These are phyloP conservation scores for Spilogale gracilis DNA, from an alignment of 2,113 vertebrate genomes.

Conservation along the genomic window DNA sequence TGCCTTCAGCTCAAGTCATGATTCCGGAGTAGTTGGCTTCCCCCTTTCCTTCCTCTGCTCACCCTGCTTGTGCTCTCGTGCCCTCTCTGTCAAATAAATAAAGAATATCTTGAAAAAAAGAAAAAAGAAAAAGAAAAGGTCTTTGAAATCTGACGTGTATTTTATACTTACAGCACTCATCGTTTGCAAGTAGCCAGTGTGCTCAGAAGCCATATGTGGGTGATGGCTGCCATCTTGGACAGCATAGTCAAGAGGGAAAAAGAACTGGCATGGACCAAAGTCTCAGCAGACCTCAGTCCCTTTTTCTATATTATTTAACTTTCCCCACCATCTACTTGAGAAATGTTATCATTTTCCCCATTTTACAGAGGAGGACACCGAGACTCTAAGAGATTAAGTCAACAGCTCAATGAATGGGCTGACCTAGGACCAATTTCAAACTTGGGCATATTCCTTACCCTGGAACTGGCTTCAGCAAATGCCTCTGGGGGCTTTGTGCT, in stretches of 20 bases:
- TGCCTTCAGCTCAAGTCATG: neutral
- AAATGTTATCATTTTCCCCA: neutral
- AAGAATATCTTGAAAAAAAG: neutral
- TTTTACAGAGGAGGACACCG: neutral
- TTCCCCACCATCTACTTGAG: neutral
- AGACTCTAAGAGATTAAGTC: neutral
- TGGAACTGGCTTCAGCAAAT: neutral
- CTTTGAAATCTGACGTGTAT: neutral
- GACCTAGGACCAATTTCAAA: neutral
- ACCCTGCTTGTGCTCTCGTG: neutral
- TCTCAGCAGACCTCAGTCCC: neutral
- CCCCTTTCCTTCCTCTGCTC: neutral
- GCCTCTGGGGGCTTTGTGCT: rapidly evolving
- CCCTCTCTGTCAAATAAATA: neutral
- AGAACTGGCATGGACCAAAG: neutral
- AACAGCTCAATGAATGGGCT: neutral
- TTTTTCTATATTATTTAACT: neutral
- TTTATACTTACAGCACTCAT: neutral
- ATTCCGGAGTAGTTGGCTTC: neutral
- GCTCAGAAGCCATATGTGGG: neutral
- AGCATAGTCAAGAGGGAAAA: neutral
- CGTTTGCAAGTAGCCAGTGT: neutral
- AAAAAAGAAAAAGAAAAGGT: neutral
- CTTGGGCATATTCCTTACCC: neutral
- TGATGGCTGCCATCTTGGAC: neutral